Conservation (phyloP, 2,797 vertebrate species). For the Trematomus bernacchii region DNA sequence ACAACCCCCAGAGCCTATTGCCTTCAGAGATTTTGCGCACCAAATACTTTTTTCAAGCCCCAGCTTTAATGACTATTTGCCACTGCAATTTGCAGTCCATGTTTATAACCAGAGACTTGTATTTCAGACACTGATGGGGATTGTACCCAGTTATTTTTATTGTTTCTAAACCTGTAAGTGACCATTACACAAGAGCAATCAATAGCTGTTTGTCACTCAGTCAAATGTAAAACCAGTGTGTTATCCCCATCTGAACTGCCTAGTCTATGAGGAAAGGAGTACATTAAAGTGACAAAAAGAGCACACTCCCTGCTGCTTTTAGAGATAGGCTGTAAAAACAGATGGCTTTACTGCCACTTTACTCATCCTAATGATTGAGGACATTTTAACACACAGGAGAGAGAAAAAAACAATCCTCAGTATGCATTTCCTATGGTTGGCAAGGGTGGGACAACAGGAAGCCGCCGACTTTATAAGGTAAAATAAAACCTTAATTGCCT, state of each 20-base stretch:
- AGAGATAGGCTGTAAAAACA: slow-evolving; percentile 73
- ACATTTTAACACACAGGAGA: slow-evolving; percentile 40
- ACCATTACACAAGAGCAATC: slow-evolving; percentile 23
- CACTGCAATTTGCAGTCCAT: background rate
- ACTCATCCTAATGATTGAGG: slow-evolving; percentile 63
- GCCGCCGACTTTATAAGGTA: slow-evolving; percentile 62
- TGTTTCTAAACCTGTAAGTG: slow-evolving; percentile 3
- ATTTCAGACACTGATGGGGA: background rate
- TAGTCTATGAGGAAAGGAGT: slow-evolving; percentile 53
- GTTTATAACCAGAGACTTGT: slow-evolving; percentile 1
- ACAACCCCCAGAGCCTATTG: too few species aligned
- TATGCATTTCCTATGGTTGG: slow-evolving; percentile 39
- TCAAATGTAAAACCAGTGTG: slow-evolving; percentile 21
- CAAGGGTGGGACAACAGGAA: slow-evolving; percentile 66
- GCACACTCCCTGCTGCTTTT: slow-evolving; percentile 62
- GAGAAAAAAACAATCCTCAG: slow-evolving; percentile 3
- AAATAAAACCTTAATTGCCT: slow-evolving; percentile 69
- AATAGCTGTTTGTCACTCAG: slow-evolving; percentile 17
- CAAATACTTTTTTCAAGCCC: background rate
- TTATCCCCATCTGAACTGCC: slow-evolving; percentile 38
- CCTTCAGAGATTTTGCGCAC: too few species aligned
- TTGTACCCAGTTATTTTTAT: background rate
- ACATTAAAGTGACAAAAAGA: slow-evolving; percentile 73
- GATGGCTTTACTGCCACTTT: slow-evolving; percentile 72
- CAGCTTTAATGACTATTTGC: background rate